These are phyloP conservation scores for Platanista minor DNA, from an alignment of 2,113 vertebrate species.

Conservation along the genomic window DNA sequence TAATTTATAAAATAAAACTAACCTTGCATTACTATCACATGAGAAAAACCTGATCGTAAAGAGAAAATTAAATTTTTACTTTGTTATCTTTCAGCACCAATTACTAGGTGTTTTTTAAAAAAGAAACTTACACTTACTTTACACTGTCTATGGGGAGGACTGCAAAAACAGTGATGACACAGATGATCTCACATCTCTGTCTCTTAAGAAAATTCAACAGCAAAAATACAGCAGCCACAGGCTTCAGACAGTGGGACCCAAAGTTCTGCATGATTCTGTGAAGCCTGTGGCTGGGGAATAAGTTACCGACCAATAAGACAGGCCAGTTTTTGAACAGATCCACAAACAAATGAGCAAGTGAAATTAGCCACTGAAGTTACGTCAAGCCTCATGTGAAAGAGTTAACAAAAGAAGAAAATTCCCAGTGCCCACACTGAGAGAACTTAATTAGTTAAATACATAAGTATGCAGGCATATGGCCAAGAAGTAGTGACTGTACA, in stretches of 20 bases:
- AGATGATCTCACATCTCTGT: background rate
- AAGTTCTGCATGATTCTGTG: fast-evolving
- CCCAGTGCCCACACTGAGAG: background rate
- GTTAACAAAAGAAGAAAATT: background rate
- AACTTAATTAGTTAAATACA: background rate
- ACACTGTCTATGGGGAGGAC: background rate
- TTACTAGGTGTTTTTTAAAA: background rate
- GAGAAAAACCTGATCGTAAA: background rate
- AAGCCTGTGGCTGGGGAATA: fast-evolving
- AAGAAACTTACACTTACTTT: background rate
- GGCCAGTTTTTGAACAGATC: background rate
- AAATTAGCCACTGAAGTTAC: background rate
- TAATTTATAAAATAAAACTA: background rate
- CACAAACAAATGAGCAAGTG: background rate
- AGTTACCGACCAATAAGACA: fast-evolving
- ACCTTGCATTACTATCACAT: background rate
- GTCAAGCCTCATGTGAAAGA: fast-evolving
- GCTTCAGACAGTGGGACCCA: fast-evolving
- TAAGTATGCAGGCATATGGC: fast-evolving
- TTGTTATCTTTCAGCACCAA: background rate
- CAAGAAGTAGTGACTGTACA: background rate
- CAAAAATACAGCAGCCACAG: too few species aligned
- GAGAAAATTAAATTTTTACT: background rate
- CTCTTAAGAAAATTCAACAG: background rate
- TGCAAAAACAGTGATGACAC: background rate